Base-by-base conservation (phyloP, 2,113 vertebrate species). In the Euleptes europaea region DNA sequence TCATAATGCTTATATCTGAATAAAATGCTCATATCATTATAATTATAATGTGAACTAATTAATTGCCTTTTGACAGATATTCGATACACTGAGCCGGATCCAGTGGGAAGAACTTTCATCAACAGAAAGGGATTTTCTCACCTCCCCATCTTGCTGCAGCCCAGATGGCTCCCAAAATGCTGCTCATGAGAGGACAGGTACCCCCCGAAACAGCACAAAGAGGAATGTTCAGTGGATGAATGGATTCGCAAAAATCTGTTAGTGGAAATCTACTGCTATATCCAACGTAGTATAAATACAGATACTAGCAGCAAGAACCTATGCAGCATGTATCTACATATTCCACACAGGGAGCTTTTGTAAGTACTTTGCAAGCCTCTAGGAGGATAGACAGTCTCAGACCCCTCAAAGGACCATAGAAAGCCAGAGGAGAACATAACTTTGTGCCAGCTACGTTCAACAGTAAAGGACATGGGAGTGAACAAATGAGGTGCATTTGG, bases 1-100 rank as follows among this genome's bases (percentile, higher is more conserved):
- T 38, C 76, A 90, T 5, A 86, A 84, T 79, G 84, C 90, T 89
- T 82, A 70, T 92, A 84, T 91, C 88, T 75, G 86, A 93, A 89
- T 79, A 92, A 92, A 94, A 82, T 40, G 6, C 82, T 92, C 71
- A 42, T 15, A 89, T 78, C 14, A 57, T 81, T 54, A 76, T 69
- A 49, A 75, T 86, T 28, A 65, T 49, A 80, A 80, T 40, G 66
- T 69, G 42, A 80, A 75, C 47, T 92, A 85, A 86, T 69, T 81
- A 10, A 92, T n/a, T 21, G 65, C 85, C 87, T 70, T 83, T 49
- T 51, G 88, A 28, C 26, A 84, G 51, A 73, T 47, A 17, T 10
- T 80, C 65, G 21, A 60, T 60, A 60, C 57, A 60, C 5, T 60
- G 21, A 60, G 17, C 23, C 23, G 57, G 57, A 60, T 60, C 4